Conservation (phyloP, 2,113 vertebrate species). For the Catharus minimus region DNA sequence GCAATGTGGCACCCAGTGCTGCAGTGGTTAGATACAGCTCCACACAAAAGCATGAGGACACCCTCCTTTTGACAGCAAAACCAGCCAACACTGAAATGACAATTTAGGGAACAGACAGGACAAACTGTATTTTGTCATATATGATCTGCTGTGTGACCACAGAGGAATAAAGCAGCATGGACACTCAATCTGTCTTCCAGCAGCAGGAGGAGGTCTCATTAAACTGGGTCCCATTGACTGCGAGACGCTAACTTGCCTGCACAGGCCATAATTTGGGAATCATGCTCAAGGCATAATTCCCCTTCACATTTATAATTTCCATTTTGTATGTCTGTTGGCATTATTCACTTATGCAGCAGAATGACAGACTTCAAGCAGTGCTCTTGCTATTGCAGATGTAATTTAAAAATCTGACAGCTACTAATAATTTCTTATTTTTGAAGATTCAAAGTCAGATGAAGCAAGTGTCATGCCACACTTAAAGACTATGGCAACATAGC, state of each 20-base stretch:
- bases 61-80: not conserved
- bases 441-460: not conserved
- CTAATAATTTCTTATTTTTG: not conserved
- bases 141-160: not conserved
- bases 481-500: not conserved
- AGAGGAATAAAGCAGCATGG: not conserved
- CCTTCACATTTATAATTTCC: not conserved
- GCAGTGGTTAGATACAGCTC: not conserved
- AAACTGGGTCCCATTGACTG: not conserved
- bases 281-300: not conserved
- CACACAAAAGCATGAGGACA: accelerated
- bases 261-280: not conserved
- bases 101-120: not conserved
- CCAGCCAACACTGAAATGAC: not conserved
- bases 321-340: not conserved
- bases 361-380: not conserved
- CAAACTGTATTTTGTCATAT: not conserved
- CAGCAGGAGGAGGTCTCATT: not conserved
- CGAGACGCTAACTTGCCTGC: not conserved
- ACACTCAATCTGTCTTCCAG: not conserved
- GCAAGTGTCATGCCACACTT: not conserved
- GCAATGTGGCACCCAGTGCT: not conserved
- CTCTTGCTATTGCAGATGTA: not conserved
- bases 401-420: not conserved
- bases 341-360: not conserved